Evolutionary conservation across 2,888 invertebrate species (phyloP).

Genomic region (Dione juno): DNA sequence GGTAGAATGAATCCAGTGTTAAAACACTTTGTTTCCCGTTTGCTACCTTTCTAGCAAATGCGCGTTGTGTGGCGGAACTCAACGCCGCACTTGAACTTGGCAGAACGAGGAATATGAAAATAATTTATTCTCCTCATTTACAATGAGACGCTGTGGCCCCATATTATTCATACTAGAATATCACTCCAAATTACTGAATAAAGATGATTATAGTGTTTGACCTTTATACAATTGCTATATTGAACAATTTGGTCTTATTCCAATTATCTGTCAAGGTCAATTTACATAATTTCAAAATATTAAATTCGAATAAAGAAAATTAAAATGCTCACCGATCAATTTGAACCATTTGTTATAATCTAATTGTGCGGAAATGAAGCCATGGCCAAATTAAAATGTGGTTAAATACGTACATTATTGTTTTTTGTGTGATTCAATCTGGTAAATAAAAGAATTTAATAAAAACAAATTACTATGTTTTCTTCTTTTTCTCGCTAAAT

Average conservation of each 20-base stretch:
- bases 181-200: conserved; percentile 1
- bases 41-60: too few relatives aligned
- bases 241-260: conserved; percentile 45
- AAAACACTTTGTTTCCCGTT: too few relatives aligned
- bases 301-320: conserved; percentile 53
- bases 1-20: too few relatives aligned
- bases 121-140: not conserved
- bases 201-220: conserved; percentile 46
- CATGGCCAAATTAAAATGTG: conserved; percentile 21
- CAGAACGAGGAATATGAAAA: not conserved
- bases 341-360: conserved; percentile 48
- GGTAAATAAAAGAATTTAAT: not conserved
- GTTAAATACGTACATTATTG: conserved; percentile 6
- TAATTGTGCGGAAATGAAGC: conserved; percentile 21
- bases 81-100: too few relatives aligned
- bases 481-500: too few relatives aligned
- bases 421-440: not conserved
- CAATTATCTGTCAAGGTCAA: conserved; percentile 61
- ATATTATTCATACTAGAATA: not conserved
- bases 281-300: conserved; percentile 58
- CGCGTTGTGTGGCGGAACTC: too few relatives aligned
- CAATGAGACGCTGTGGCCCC: too few relatives aligned
- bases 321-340: conserved; percentile 52
- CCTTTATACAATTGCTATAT: conserved; percentile 57
- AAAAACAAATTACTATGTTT: conserved; percentile 5